These are phyloP conservation scores for Heliopora coerulea DNA, from an alignment of 92 coral and sea anemone genomes.

Conservation along the genomic window DNA sequence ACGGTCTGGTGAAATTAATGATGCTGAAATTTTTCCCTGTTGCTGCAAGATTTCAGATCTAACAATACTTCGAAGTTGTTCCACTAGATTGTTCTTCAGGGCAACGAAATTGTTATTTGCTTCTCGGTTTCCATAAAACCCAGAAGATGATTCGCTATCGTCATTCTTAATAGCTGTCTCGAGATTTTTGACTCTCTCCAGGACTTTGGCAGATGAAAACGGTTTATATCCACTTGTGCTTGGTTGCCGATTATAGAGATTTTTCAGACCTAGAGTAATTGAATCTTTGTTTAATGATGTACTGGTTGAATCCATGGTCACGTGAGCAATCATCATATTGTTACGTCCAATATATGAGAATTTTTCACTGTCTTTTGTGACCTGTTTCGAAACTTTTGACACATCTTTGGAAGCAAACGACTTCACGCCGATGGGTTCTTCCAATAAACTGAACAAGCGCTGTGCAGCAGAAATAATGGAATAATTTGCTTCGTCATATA, in stretches of 20 bases:
- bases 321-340: background rate
- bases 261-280: background rate
- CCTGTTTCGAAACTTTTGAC: background rate
- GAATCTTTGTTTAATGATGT: slow-evolving; percentile 23
- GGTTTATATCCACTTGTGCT: background rate
- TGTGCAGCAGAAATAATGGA: slow-evolving; percentile 4
- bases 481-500: background rate
- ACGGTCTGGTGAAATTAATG: background rate
- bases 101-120: background rate
- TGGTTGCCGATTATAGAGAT: background rate
- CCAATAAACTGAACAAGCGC: slow-evolving; percentile 16
- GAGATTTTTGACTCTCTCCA: background rate
- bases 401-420: background rate
- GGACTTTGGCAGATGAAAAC: background rate
- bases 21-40: background rate
- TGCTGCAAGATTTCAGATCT: background rate
- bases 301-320: background rate
- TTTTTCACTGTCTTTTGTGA: background rate
- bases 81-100: background rate
- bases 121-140: background rate
- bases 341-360: background rate
- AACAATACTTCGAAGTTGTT: slow-evolving; percentile 12
- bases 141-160: background rate
- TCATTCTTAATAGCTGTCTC: background rate
- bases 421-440: slow-evolving; percentile 1